Evolutionary conservation across 2,113 vertebrate species (phyloP).

Genomic region (Odocoileus virginianus): DNA sequence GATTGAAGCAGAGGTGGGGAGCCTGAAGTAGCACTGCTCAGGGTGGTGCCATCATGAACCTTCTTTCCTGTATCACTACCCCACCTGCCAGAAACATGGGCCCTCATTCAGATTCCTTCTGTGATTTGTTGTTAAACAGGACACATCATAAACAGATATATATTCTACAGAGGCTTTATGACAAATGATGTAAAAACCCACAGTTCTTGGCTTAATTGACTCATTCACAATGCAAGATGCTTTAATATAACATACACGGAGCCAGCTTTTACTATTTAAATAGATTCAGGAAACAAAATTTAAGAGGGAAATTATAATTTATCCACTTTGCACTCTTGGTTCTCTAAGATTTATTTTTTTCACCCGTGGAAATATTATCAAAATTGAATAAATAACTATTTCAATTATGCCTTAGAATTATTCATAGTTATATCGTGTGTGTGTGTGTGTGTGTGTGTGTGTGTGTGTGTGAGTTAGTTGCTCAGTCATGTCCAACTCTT

Average conservation of each 20-base stretch:
- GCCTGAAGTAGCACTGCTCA: background rate
- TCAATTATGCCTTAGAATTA: background rate
- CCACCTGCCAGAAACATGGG: background rate
- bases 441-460: background rate
- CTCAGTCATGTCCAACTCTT: background rate
- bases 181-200: constrained; percentile 9
- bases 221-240: constrained; percentile 22
- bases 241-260: background rate
- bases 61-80: background rate
- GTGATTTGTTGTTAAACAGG: constrained; percentile 13
- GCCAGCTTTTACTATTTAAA: background rate
- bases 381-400: background rate
- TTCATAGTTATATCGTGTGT: background rate
- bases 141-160: background rate
- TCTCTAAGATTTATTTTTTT: background rate
- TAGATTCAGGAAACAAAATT: background rate
- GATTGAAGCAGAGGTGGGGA: constrained; percentile 51
- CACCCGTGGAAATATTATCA: background rate
- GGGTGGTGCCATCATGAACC: background rate
- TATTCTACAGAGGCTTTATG: constrained; percentile 10
- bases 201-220: constrained; percentile 31
- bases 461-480: background rate
- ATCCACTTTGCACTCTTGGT: background rate
- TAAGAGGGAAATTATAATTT: background rate
- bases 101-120: background rate